Evolutionary conservation across 1,140 invertebrate species (phyloP).

Genomic region (Tetranychus cinnabarinus): DNA sequence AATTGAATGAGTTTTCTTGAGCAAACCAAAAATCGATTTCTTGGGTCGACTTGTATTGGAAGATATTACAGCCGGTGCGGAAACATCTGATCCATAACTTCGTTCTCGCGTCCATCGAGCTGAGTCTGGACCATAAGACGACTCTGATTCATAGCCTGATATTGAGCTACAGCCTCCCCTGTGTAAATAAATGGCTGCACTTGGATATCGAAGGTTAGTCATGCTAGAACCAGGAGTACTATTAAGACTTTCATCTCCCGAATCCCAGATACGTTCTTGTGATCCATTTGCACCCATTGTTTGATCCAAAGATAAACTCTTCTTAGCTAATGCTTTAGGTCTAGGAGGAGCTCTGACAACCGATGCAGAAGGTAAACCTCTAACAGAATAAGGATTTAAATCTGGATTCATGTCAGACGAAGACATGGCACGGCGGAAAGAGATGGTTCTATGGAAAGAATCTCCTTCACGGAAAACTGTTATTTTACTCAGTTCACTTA

Average conservation of each 20-base stretch:
- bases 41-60: slow-evolving; percentile 4
- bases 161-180: neutral
- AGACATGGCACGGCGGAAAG: slow-evolving; percentile 9
- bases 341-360: slow-evolving; percentile 17
- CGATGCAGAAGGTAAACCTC: neutral
- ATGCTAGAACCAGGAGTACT: slow-evolving; percentile 11
- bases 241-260: slow-evolving; percentile 10
- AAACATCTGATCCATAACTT: slow-evolving; percentile 7
- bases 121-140: slow-evolving; percentile 8
- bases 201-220: slow-evolving; percentile 6
- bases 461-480: neutral
- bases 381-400: neutral
- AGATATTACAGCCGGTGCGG: slow-evolving; percentile 2
- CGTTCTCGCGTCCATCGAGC: slow-evolving; percentile 2
- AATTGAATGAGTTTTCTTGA: slow-evolving; percentile 58
- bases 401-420: slow-evolving; percentile 4
- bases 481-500: neutral
- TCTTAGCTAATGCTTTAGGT: slow-evolving; percentile 34
- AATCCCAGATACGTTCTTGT: slow-evolving; percentile 12
- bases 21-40: slow-evolving; percentile 9
- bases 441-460: neutral
- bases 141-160: slow-evolving; percentile 12
- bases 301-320: slow-evolving; percentile 49
- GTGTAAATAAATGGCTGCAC: neutral
- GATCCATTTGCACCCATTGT: slow-evolving; percentile 20